Evolutionary conservation across 2,797 vertebrate genomes (phyloP).

Genomic region (Hoplostethus atlanticus): DNA sequence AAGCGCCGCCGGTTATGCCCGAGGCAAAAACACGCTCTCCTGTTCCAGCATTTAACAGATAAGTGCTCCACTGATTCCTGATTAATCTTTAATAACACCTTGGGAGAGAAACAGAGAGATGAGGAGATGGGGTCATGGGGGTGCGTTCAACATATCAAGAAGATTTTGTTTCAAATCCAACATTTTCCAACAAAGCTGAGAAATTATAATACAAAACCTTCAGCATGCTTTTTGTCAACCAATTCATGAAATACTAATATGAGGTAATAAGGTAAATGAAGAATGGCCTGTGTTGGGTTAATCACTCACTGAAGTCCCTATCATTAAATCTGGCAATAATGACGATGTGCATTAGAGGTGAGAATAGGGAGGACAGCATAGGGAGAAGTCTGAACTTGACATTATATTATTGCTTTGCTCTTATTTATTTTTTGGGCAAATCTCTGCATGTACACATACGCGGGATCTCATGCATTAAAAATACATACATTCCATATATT

Average conservation of each 20-base stretch:
- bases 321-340: no score
- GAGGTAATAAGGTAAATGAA: no score
- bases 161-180: slow-evolving; percentile 27
- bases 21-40: slow-evolving; percentile 77
- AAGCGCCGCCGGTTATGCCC: slow-evolving; percentile 73
- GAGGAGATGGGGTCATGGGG: slow-evolving; percentile 22
- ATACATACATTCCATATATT: no score
- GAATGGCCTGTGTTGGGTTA: no score
- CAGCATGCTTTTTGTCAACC: slow-evolving; percentile 1
- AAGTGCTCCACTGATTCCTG: slow-evolving; percentile 83
- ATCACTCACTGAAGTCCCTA: no score
- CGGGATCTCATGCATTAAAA: not conserved
- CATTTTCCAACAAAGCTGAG: not conserved
- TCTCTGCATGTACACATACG: not conserved
- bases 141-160: slow-evolving; percentile 12
- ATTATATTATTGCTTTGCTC: no score
- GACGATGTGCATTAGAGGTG: not conserved
- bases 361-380: no score
- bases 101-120: slow-evolving; percentile 41
- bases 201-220: not conserved
- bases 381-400: no score
- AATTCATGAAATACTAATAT: not conserved
- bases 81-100: slow-evolving; percentile 86
- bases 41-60: slow-evolving; percentile 85
- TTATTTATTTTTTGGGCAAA: not conserved